These are phyloP conservation scores for Caenorhabditis auriculariae DNA, from an alignment of 2,888 invertebrate genomes.

Conservation along the genomic window DNA sequence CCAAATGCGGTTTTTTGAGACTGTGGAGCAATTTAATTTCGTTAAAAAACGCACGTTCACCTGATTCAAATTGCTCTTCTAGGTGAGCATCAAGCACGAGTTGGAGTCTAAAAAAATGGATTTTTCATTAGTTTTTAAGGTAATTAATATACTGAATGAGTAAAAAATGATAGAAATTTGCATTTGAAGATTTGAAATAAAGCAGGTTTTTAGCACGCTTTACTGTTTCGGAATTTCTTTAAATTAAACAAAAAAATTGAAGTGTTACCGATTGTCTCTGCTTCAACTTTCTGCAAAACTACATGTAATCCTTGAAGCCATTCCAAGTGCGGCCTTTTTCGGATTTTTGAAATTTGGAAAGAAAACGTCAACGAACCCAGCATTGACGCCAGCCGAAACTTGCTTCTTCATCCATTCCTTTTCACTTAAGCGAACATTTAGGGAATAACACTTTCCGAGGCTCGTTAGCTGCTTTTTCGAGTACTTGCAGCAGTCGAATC, in stretches of 20 bases:
- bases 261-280: too few species aligned
- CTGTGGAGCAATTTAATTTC: too few species aligned
- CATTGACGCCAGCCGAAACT: slow-evolving; percentile 49
- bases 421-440: slow-evolving; percentile 38
- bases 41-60: slow-evolving; percentile 2
- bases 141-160: too few species aligned
- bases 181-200: not conserved
- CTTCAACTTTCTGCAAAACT: too few species aligned
- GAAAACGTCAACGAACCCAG: slow-evolving; percentile 47
- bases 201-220: too few species aligned
- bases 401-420: slow-evolving; percentile 52
- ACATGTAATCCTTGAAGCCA: too few species aligned
- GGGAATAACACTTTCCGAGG: slow-evolving; percentile 52
- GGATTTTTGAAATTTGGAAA: too few species aligned
- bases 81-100: slow-evolving; percentile 45
- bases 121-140: too few species aligned
- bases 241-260: too few species aligned
- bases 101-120: slow-evolving; percentile 29
- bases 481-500: slow-evolving; percentile 50
- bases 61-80: slow-evolving; percentile 43
- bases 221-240: too few species aligned
- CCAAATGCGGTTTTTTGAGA: too few species aligned
- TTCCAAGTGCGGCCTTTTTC: too few species aligned
- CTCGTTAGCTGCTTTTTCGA: slow-evolving; percentile 51
- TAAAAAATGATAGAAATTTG: not conserved